A percentile compares a stretch with the other conserved stretches of the same genome.
phyloP scores from a whole-genome alignment of 2,888 invertebrate genomes.

The Stenolophus ochropezus region DNA sequence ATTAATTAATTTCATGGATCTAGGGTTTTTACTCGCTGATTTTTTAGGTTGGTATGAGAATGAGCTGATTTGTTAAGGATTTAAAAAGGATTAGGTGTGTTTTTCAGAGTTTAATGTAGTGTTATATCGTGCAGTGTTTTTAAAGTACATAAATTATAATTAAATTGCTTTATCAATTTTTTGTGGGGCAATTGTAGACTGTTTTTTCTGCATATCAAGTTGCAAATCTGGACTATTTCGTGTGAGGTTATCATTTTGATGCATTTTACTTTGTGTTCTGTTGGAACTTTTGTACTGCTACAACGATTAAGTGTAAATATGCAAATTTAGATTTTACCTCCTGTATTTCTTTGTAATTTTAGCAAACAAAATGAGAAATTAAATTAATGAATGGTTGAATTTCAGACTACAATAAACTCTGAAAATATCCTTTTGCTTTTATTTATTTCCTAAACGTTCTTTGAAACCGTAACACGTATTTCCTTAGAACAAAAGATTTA shows the following conservation, averaged over 20 bases:
- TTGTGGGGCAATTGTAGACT: neutral
- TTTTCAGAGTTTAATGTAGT: conserved; percentile 10
- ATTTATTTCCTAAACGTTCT: too few relatives aligned
- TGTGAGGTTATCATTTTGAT: neutral
- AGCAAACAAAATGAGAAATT: neutral
- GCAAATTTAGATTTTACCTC: neutral
- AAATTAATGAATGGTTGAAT: neutral
- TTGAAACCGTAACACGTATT: too few relatives aligned
- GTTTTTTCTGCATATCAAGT: neutral
- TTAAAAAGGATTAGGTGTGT: conserved; percentile 2
- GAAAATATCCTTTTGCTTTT: neutral
- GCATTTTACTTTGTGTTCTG: neutral
- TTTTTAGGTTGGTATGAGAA: conserved; percentile 25
- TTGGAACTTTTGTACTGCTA: neutral
- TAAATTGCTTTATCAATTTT: conserved; percentile 25
- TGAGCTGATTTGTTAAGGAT: conserved; percentile 13
- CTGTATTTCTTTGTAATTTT: neutral
- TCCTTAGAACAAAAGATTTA: too few relatives aligned
- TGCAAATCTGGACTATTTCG: neutral
- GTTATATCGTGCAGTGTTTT: conserved; percentile 1
- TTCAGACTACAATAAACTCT: neutral
- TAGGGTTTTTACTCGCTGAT: neutral
- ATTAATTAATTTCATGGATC: conserved; percentile 52
- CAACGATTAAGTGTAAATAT: neutral
- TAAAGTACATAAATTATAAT: conserved; percentile 14